Base-by-base conservation (phyloP, 2,797 vertebrate genomes). In the Thaleichthys pacificus region DNA sequence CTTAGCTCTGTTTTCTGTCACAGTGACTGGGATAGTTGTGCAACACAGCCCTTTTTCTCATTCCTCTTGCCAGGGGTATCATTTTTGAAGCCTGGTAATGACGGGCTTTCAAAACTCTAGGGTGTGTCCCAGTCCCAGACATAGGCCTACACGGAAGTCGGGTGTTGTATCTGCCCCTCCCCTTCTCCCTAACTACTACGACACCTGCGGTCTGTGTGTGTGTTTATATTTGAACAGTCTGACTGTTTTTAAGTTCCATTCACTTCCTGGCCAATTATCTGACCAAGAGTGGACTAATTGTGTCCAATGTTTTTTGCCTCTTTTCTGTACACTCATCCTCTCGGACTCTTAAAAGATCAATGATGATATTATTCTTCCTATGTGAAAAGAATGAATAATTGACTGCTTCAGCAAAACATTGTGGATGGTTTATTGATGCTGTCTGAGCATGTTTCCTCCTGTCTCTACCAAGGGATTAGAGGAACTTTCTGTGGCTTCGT, bases 11-110 rank as follows among this genome's bases (percentile, higher is more conserved):
- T 61, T 73, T 73, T 69, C 69, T 72, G 77, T 84, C 73, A 80
- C 61, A 76, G 78, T 12, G 78, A 70, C 79, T 71, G 63, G 5
- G 19, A 49, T 75, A 86, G 75, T 80, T 28, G 42, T 28, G 42
- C 47, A 28, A 9, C 65, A 72, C 85, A 83, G 85, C 83, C 83
- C 79, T 85, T 88, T 82, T 86, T 15, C 26, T 24, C 60, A 24
- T 24, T 26, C 28, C 22, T 26, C 11, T 57, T 32, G 71, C 28
- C 80, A 92, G 86, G 84, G 81, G 87, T 91, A 89, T 93, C 90
- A 91, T 92, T 92, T 89, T 85, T 86, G 85, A 87, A 88, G 72
- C 85, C 75, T 80, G 54, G 86, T 93, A 93, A 93, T 93, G 90
- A 93, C 74, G 76, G 90, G 85, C 82, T 92, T 88, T 83, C 87